A percentile compares a stretch with the other conserved stretches of the same genome.
These are phyloP conservation scores for Rhimphoctona megacephalus DNA, from an alignment of 2,888 invertebrate species.

Conservation along the genomic window DNA sequence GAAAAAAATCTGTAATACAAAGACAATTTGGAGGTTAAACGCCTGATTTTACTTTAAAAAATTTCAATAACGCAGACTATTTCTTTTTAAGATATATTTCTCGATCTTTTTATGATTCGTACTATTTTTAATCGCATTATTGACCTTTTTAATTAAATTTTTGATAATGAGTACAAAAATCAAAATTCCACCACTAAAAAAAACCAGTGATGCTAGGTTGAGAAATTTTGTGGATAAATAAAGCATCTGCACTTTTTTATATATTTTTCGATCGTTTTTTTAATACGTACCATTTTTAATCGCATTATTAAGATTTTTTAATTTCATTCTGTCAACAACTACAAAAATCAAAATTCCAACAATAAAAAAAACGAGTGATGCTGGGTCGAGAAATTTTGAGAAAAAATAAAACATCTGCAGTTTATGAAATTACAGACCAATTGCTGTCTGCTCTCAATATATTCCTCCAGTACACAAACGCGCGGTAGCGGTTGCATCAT, in stretches of 20 bases:
- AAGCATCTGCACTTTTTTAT: background rate
- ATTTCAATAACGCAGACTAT: background rate
- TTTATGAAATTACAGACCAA: conserved; percentile 13
- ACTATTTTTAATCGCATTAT: background rate
- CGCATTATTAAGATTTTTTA: background rate
- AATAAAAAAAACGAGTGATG: background rate
- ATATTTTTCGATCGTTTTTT: background rate
- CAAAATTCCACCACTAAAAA: background rate
- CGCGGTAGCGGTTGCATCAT: conserved; percentile 34
- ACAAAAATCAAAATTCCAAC: background rate
- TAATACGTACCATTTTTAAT: background rate
- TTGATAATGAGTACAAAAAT: background rate
- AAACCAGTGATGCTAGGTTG: background rate
- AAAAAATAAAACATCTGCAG: background rate
- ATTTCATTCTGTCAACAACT: background rate
- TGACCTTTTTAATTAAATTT: background rate
- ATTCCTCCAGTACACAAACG: background rate
- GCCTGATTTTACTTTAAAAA: no score
- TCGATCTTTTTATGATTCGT: background rate
- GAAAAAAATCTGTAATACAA: background rate
- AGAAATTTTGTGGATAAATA: background rate
- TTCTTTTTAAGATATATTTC: background rate
- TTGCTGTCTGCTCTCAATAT: background rate
- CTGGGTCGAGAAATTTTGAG: background rate
- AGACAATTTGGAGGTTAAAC: background rate